Evolutionary conservation across 2,888 invertebrate species (phyloP).

Genomic region (Chymomyza amoena): DNA sequence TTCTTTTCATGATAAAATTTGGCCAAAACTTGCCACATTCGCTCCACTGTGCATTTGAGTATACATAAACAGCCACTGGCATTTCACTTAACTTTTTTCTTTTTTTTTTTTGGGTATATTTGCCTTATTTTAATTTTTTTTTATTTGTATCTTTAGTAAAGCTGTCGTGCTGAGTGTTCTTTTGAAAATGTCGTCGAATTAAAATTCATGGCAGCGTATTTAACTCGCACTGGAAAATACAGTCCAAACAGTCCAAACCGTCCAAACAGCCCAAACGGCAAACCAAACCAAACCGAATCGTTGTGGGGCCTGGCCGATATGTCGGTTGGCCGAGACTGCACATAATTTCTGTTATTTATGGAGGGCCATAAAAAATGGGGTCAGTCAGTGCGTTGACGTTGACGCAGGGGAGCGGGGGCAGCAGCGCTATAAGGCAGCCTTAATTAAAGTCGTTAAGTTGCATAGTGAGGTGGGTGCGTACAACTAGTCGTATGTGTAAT

Average conservation of each 20-base stretch:
- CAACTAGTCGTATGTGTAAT: background rate
- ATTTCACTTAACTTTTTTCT: conserved; percentile 50
- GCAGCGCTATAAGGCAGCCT: conserved; percentile 41
- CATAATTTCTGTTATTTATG: conserved; percentile 71
- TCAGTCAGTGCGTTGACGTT: conserved; percentile 39
- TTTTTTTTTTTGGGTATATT: conserved; percentile 1
- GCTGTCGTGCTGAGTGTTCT: conserved; percentile 59
- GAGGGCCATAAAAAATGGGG: conserved; percentile 63
- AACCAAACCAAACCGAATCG: background rate
- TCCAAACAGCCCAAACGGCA: conserved; percentile 41
- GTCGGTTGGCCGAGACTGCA: conserved; percentile 42
- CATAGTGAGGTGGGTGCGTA: conserved; percentile 25
- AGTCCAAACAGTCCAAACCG: no score
- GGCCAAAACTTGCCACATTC: background rate
- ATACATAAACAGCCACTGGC: conserved; percentile 19
- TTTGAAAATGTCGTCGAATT: conserved; percentile 67
- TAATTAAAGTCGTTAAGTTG: conserved; percentile 67
- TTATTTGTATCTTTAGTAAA: conserved; percentile 6
- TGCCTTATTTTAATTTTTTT: conserved; percentile 4
- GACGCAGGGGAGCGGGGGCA: conserved; percentile 8
- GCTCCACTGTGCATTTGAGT: conserved; percentile 25
- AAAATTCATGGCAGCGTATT: conserved; percentile 69
- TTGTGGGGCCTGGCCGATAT: background rate
- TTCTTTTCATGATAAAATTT: no score
- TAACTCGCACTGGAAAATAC: conserved; percentile 55